Conservation (phyloP, 2,113 vertebrate genomes). For the Nothoprocta pentlandii region DNA sequence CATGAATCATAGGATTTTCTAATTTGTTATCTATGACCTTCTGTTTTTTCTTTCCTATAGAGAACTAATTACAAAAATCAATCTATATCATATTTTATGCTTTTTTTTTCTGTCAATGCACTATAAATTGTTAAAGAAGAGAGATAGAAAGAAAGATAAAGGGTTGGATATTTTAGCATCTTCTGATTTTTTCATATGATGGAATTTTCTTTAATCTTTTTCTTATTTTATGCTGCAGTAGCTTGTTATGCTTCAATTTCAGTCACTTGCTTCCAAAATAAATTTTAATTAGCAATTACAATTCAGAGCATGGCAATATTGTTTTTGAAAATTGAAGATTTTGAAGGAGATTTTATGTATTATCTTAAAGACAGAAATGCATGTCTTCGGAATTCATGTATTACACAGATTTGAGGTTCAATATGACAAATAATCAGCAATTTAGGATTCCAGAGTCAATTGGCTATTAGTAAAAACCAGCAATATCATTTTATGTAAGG, state of each 20-base stretch:
- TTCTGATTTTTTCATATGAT: neutral
- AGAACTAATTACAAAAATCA: neutral
- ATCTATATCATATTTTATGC: neutral
- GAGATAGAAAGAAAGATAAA: neutral
- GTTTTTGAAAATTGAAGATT: neutral
- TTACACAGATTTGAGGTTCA: neutral
- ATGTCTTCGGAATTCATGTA: neutral
- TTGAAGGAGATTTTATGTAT: neutral
- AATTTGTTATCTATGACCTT: neutral
- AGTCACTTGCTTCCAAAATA: neutral
- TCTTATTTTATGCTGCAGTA: neutral
- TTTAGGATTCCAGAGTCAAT: neutral
- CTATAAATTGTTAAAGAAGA: neutral
- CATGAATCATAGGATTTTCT: neutral
- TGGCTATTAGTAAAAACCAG: too few species aligned
- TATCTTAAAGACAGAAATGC: neutral
- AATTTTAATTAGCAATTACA: neutral
- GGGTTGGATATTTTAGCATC: neutral
- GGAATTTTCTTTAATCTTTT: neutral
- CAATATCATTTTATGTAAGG: neutral
- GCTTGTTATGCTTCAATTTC: neutral
- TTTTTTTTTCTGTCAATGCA: neutral
- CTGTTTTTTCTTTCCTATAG: neutral
- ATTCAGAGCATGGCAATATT: neutral
- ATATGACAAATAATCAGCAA: neutral